Percentiles rank a stretch among this genome's conserved stretches.
phyloP scores from a whole-genome alignment of 1,140 invertebrate species.

The Neodiprion fabricii region DNA sequence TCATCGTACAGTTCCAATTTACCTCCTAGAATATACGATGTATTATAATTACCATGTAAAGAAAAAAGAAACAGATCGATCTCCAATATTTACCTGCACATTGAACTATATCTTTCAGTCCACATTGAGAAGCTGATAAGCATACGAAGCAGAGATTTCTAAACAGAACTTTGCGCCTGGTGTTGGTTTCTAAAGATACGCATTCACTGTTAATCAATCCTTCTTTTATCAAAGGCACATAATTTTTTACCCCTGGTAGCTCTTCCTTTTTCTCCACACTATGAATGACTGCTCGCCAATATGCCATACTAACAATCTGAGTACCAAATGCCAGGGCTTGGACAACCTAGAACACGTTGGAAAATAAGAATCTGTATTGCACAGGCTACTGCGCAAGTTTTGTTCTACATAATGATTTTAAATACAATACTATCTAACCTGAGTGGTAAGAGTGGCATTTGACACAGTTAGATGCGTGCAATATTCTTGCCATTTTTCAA shows the following conservation, averaged over 20 bases:
- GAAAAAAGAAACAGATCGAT: slow-evolving; percentile 26
- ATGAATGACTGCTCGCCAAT: slow-evolving; percentile 64
- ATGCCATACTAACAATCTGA: slow-evolving; percentile 69
- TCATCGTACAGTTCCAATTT: slow-evolving; percentile 52
- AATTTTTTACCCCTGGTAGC: slow-evolving; percentile 63
- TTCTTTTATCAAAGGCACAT: slow-evolving; percentile 64
- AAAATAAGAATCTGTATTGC: not conserved
- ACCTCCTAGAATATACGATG: not conserved
- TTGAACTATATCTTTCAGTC: slow-evolving; percentile 57
- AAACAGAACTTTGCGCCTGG: slow-evolving; percentile 64
- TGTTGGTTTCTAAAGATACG: slow-evolving; percentile 63
- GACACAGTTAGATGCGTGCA: slow-evolving; percentile 70
- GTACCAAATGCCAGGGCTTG: slow-evolving; percentile 69
- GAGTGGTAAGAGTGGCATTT: slow-evolving; percentile 70
- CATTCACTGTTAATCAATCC: slow-evolving; percentile 61
- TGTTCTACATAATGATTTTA: not conserved
- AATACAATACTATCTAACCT: slow-evolving; percentile 54
- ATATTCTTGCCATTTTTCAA: not conserved
- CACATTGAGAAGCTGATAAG: slow-evolving; percentile 65
- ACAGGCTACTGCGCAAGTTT: not conserved
- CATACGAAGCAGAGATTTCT: slow-evolving; percentile 68
- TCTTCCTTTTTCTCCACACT: slow-evolving; percentile 50
- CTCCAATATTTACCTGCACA: slow-evolving; percentile 45
- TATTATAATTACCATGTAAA: not conserved
- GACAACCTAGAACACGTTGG: slow-evolving; percentile 49